phyloP scores from a whole-genome alignment of 2,888 invertebrate genomes.

The Orchestes rusci region DNA sequence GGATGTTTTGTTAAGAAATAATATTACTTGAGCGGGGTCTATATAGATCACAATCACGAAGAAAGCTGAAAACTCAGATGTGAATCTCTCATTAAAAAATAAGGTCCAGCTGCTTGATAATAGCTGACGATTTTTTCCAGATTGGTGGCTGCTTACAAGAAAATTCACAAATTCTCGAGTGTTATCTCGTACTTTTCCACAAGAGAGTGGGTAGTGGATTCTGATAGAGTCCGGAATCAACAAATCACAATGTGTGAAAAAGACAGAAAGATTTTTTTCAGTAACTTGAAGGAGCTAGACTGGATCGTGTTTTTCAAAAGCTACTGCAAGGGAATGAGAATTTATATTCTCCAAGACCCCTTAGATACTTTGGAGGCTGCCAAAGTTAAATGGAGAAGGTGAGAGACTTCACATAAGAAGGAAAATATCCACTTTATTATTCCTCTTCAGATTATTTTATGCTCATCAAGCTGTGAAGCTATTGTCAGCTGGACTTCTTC shows the following conservation, averaged over 20 bases:
- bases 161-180: slow-evolving; percentile 69
- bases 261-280: slow-evolving; percentile 59
- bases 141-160: slow-evolving; percentile 69
- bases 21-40: too few species aligned
- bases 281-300: slow-evolving; percentile 64
- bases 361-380: slow-evolving; percentile 59
- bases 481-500: not conserved
- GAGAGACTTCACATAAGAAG: too few species aligned
- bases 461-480: slow-evolving; percentile 14
- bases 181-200: slow-evolving; percentile 72
- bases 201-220: slow-evolving; percentile 62
- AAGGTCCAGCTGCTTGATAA: too few species aligned
- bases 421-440: too few species aligned
- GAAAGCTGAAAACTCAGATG: too few species aligned
- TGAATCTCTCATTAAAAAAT: too few species aligned
- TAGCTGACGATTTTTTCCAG: slow-evolving; percentile 14
- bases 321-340: slow-evolving; percentile 67
- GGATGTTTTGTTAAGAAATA: too few species aligned
- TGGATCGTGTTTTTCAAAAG: slow-evolving; percentile 67
- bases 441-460: slow-evolving; percentile 14
- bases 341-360: slow-evolving; percentile 73
- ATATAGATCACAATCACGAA: too few species aligned
- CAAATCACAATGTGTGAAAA: slow-evolving; percentile 47
- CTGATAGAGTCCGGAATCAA: slow-evolving; percentile 52
- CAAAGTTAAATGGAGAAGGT: slow-evolving; percentile 11